A percentile compares a stretch with the other conserved stretches of the same genome.
Evolutionary conservation across 2,888 invertebrate species (phyloP).

Genomic region (Pristionchus arcanus): DNA sequence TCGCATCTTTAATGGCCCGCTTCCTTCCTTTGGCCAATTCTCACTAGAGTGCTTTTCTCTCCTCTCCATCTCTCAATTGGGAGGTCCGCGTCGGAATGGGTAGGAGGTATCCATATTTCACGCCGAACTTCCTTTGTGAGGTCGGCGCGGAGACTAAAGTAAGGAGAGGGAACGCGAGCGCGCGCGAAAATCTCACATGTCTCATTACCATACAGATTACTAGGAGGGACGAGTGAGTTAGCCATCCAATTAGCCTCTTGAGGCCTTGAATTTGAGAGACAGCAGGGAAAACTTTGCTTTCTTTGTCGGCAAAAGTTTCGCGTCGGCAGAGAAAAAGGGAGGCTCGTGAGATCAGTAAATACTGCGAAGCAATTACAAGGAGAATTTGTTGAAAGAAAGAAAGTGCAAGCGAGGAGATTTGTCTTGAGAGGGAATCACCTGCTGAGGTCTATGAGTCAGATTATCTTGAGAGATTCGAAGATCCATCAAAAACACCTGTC

Average conservation of each 20-base stretch:
- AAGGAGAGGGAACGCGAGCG: background rate
- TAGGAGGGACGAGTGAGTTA: background rate
- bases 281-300: background rate
- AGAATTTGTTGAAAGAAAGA: background rate
- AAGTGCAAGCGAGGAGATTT: conserved; percentile 26
- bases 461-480: background rate
- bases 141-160: background rate
- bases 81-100: conserved; percentile 27
- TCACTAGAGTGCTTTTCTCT: conserved; percentile 35
- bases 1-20: conserved; percentile 8
- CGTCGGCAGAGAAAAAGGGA: background rate
- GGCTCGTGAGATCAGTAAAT: conserved; percentile 27
- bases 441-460: background rate
- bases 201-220: conserved; percentile 48
- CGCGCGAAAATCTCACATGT: conserved; percentile 46
- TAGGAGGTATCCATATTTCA: background rate
- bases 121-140: background rate
- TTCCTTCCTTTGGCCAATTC: background rate
- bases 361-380: background rate
- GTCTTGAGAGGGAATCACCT: conserved; percentile 12
- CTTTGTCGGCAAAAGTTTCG: conserved; percentile 41
- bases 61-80: background rate
- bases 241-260: conserved; percentile 25
- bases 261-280: conserved; percentile 34
- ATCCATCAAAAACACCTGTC: background rate